Conservation (phyloP, 2,797 vertebrate genomes). For the Phalanger gymnotis region DNA sequence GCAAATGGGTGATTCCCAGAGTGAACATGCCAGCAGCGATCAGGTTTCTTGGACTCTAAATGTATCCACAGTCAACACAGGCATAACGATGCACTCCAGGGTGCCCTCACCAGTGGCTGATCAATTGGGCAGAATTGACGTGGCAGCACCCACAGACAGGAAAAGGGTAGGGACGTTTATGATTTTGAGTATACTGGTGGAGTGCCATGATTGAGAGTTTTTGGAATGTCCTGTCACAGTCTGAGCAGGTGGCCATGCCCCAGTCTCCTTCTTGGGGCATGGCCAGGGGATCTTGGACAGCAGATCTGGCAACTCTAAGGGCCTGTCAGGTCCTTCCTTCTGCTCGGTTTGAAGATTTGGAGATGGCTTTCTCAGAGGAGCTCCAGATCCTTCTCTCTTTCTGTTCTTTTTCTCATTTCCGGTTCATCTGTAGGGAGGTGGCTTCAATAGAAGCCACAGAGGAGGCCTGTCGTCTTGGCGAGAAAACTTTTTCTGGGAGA, state of each 20-base stretch:
- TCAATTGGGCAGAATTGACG: slow-evolving; percentile 60
- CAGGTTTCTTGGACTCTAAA: slow-evolving; percentile 81
- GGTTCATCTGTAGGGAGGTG: not conserved
- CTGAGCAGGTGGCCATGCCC: not conserved
- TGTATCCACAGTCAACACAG: slow-evolving; percentile 82
- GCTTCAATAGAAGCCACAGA: not conserved
- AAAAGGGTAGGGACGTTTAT: slow-evolving; percentile 53
- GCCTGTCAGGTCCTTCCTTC: not conserved
- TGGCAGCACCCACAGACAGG: slow-evolving; percentile 64
- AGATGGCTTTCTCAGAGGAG: not conserved
- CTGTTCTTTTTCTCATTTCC: slow-evolving; percentile 12
- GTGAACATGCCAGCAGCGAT: slow-evolving; percentile 73
- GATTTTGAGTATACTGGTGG: slow-evolving; percentile 56
- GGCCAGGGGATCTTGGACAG: not conserved
- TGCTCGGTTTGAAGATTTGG: not conserved
- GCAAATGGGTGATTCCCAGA: slow-evolving; percentile 76
- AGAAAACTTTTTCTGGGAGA: slow-evolving; percentile 4
- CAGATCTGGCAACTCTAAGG: not conserved
- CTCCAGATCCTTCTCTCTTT: not conserved
- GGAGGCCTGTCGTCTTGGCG: not conserved
- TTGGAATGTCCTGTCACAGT: not conserved
- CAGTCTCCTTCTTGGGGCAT: not conserved
- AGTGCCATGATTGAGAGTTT: slow-evolving; percentile 26
- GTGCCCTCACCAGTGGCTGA: slow-evolving; percentile 48
- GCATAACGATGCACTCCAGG: slow-evolving; percentile 72